These are phyloP conservation scores for Drosophila mayri DNA, from an alignment of 1,140 invertebrate genomes.

Conservation along the genomic window DNA sequence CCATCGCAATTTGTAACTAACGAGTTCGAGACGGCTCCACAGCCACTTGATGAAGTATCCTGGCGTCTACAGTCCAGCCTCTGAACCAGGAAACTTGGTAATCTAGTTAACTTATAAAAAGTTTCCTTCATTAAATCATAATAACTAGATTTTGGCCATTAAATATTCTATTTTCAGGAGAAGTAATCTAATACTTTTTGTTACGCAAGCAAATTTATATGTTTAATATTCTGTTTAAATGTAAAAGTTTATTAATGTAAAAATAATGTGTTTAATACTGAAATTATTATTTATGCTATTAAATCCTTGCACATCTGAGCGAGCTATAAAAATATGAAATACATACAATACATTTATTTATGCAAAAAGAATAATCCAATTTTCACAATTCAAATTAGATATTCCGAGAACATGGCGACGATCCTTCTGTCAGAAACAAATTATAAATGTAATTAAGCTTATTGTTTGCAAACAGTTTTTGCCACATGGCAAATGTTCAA, in stretches of 20 bases:
- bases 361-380: slow-evolving; percentile 26
- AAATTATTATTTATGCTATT: background rate
- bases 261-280: background rate
- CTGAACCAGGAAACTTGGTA: background rate
- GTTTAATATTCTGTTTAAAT: background rate
- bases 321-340: slow-evolving; percentile 7
- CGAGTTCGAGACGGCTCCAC: slow-evolving; percentile 46
- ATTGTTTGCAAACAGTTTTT: slow-evolving; percentile 36
- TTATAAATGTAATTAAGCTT: slow-evolving; percentile 35
- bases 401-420: slow-evolving; percentile 5
- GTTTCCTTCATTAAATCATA: background rate
- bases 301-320: background rate
- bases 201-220: background rate
- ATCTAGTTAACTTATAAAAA: background rate
- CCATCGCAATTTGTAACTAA: slow-evolving; percentile 56
- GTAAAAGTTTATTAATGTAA: background rate
- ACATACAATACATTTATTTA: slow-evolving; percentile 4
- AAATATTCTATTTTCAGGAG: background rate
- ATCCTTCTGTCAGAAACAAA: slow-evolving; percentile 7
- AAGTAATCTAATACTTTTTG: background rate
- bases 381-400: slow-evolving; percentile 20
- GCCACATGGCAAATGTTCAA: slow-evolving; percentile 3
- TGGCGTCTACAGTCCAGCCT: slow-evolving; percentile 21
- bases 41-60: slow-evolving; percentile 65
- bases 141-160: background rate